Evolutionary conservation across 2,797 vertebrate species (phyloP).

Genomic region (Schizopygopsis pylzovi): DNA sequence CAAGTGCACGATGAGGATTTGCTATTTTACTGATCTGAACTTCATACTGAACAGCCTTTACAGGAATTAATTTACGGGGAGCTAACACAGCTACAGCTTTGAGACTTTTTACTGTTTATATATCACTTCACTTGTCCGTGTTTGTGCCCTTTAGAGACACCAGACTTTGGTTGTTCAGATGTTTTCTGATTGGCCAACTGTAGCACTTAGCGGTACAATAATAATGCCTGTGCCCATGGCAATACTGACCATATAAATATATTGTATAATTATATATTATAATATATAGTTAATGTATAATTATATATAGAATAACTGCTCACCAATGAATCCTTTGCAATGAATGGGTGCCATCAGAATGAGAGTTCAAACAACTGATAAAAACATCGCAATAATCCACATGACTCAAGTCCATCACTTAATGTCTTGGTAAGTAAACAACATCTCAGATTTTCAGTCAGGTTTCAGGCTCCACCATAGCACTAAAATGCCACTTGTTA

Average conservation of each 20-base stretch:
- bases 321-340: background rate
- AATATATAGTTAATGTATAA: too few relatives aligned
- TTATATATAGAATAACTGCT: background rate
- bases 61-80: background rate
- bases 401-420: background rate
- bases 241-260: background rate
- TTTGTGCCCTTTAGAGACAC: background rate
- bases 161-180: background rate
- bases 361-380: background rate
- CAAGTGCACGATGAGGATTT: conserved; percentile 1
- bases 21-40: conserved; percentile 24
- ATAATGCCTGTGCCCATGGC: background rate
- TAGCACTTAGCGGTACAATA: background rate
- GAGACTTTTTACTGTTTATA: background rate
- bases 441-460: too few relatives aligned
- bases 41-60: background rate
- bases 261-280: background rate
- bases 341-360: background rate
- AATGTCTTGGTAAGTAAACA: background rate
- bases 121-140: background rate
- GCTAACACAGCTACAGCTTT: background rate
- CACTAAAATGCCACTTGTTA: too few relatives aligned
- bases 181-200: background rate
- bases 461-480: too few relatives aligned
- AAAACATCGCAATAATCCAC: background rate